These are phyloP conservation scores for Oceanodroma tethys DNA, from an alignment of 2,113 vertebrate species.

Conservation along the genomic window DNA sequence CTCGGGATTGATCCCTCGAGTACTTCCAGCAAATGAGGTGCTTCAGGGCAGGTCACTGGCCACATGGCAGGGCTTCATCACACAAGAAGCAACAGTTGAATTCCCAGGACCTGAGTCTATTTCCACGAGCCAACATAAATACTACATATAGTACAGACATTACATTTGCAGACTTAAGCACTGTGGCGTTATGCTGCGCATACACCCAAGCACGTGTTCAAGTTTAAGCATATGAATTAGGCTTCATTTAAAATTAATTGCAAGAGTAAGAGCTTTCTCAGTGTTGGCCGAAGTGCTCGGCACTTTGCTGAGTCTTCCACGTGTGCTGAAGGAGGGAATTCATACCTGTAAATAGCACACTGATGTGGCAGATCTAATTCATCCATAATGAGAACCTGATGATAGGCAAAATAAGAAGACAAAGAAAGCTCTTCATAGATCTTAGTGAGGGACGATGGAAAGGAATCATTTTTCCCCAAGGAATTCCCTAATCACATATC, in stretches of 20 bases:
- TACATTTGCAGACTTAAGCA: background rate
- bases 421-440: background rate
- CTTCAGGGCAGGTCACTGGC: background rate
- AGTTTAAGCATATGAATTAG: background rate
- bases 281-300: background rate
- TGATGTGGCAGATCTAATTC: background rate
- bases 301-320: background rate
- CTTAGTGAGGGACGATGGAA: background rate
- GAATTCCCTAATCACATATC: background rate
- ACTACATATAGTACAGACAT: background rate
- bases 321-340: background rate
- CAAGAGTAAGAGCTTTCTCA: background rate
- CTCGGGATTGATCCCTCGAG: background rate
- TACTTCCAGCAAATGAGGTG: constrained; percentile 2
- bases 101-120: background rate
- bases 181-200: background rate
- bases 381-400: background rate
- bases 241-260: background rate
- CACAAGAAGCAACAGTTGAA: background rate
- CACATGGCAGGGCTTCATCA: background rate
- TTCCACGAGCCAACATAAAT: background rate
- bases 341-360: background rate
- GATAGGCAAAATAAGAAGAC: background rate
- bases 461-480: background rate
- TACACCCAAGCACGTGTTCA: background rate